Evolutionary conservation across 2,888 invertebrate species (phyloP), one percentile per base, ranked within the genome.

Genomic region (Pheosia tremula): DNA sequence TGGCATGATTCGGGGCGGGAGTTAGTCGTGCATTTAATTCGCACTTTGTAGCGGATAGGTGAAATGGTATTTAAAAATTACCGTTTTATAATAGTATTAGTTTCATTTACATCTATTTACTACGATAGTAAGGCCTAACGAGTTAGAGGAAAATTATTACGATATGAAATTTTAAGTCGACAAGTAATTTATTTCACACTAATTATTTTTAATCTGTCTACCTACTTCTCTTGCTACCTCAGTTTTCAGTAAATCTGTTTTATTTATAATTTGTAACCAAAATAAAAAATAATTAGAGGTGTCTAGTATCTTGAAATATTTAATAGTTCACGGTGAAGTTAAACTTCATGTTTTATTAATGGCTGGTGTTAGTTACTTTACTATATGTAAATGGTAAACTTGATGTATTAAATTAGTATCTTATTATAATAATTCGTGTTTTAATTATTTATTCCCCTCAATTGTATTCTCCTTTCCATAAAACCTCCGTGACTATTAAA

Each of bases 341-440:
- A 83, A 86, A 90, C 90, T 91, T 91, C 87, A 81, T 77, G 74
- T 81, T 87, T 83, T 83, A 85, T 79, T 24, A 24, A 24, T 24
- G 24, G 75, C 67, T 77, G 86, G 84, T 79, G 69, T 78, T 85
- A 86, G 82, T 77, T 75, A 78, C 78, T 83, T 82, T 75, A 78
- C 78, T 83, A 82, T 85, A 83, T 91, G 85, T 89, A 89, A 87
- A 87, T 90, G 81, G 83, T 89, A 82, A 86, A 85, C 83, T 85
- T 87, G 87, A 78, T 90, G 89, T 91, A 92, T 89, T 92, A 92
- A 91, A 91, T 81, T 91, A 90, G 88, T 86, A 87, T 84, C 87
- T 90, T 84, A 81, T 83, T 78, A 82, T 59, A 65, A 58, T 56
- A 65, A 58, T 56, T 38, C 9, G 61, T 61, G 59, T 72, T 72